Base-by-base conservation (phyloP, 2,113 vertebrate species). In the Brienomyrus longianalis region DNA sequence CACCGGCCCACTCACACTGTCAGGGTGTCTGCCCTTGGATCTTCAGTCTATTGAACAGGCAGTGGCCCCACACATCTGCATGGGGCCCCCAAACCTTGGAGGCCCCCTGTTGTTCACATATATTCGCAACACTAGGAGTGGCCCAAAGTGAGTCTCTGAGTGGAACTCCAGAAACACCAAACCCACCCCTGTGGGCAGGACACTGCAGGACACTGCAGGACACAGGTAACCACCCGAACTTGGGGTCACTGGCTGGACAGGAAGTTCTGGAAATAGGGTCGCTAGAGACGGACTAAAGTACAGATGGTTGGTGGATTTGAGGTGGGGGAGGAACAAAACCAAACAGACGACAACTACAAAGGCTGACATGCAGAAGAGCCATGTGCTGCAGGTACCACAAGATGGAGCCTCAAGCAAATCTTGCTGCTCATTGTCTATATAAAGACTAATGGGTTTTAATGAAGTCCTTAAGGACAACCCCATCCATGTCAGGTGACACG, bases 341-440 rank as follows among this genome's bases (percentile, higher is more conserved):
- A 88, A 5, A 86, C 70, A 80, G 86, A 90, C 89, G 7, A 62
- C 19, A 45, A 45, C 51, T 62, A 77, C 83, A 62, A 48, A 83
- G 66, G 39, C 51, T 19, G 17, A 80, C 35, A 80, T 80, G 15
- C 74, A 17, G 74, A 80, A 43, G 5, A 43, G 6, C 31, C n/a
- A 70, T 31, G 27, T 70, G n/a, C 27, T 70, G 74, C 1, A 43
- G 35, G 15, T 39, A 35, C 31, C 35, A 43, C 17, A 43, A 80
- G 74, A 80, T 13, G 31, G 74, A 80, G 74, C 74, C 11, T 39
- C 3, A 15, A 17, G 70, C 74, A 19, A 43, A 80, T 35, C 31
- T 87, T 11, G 51, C 86, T 87, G 51, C 31, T 35, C 74, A 80
- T 19, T 80, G 74, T 80, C 62, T 66, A 77, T 39, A 17, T 77